Evolutionary conservation across 2,113 vertebrate species (phyloP).

Genomic region (Promerops cafer): DNA sequence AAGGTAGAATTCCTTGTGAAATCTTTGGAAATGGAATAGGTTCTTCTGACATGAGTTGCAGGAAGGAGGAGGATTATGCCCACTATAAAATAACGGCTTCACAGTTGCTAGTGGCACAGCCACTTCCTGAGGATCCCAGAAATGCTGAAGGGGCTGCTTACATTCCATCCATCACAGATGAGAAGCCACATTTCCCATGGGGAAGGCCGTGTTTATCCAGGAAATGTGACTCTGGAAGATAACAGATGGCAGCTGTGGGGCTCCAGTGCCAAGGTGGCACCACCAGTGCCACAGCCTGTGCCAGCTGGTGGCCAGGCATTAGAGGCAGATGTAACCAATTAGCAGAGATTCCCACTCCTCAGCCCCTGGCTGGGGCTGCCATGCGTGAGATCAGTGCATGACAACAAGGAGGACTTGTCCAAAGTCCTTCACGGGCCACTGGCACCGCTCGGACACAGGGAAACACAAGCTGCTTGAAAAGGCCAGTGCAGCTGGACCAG

Average conservation of each 20-base stretch:
- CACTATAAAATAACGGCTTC: background rate
- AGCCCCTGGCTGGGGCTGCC: background rate
- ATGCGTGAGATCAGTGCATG: background rate
- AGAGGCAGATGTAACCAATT: slow-evolving; percentile 28
- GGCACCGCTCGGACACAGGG: background rate
- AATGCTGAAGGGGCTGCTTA: background rate
- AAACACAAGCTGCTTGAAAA: background rate
- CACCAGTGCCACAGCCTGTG: background rate
- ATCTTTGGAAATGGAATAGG: background rate
- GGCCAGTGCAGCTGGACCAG: background rate
- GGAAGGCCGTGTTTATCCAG: background rate
- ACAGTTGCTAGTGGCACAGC: background rate
- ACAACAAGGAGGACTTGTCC: background rate
- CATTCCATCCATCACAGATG: background rate
- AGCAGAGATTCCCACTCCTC: background rate
- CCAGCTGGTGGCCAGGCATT: background rate
- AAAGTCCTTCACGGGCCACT: background rate
- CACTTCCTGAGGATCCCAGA: background rate
- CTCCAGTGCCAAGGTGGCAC: background rate
- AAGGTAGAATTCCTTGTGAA: background rate
- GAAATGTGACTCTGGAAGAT: background rate
- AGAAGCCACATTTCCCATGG: background rate
- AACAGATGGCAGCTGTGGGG: background rate
- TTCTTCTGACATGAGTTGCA: background rate
- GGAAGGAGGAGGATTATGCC: background rate